Conservation (phyloP, 2,888 invertebrate genomes). For the Blera fallax region DNA sequence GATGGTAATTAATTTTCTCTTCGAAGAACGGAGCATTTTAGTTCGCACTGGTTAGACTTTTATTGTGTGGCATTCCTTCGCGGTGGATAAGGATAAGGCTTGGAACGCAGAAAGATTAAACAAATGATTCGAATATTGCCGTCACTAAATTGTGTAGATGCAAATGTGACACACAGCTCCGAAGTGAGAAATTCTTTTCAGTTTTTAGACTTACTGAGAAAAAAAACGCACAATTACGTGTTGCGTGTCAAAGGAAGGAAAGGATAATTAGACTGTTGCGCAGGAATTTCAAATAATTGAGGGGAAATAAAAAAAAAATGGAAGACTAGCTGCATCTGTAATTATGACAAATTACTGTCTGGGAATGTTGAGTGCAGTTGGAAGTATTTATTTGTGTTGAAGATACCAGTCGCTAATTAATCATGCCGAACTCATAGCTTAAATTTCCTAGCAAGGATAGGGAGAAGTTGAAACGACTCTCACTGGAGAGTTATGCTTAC, state of each 20-base stretch:
- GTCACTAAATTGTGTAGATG: slow-evolving; percentile 42
- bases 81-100: slow-evolving; percentile 58
- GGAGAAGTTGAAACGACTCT: too few species aligned
- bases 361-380: background rate
- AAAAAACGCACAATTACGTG: background rate
- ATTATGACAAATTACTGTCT: slow-evolving; percentile 25
- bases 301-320: background rate
- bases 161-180: slow-evolving; percentile 41
- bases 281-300: slow-evolving; percentile 7
- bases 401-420: too few species aligned
- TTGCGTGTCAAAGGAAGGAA: slow-evolving; percentile 3
- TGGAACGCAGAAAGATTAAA: slow-evolving; percentile 26
- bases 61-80: slow-evolving; percentile 41
- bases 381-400: background rate
- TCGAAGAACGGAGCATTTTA: slow-evolving; percentile 27
- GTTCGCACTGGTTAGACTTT: slow-evolving; percentile 38
- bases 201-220: background rate
- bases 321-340: background rate
- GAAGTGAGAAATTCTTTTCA: background rate
- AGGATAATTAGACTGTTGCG: slow-evolving; percentile 44
- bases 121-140: slow-evolving; percentile 58
- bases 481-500: too few species aligned
- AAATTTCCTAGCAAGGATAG: too few species aligned
- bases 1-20: slow-evolving; percentile 58
- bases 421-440: too few species aligned